Evolutionary conservation across 2,888 invertebrate species (phyloP), one percentile per base, ranked within the genome.

Genomic region (Aplocera efformata): DNA sequence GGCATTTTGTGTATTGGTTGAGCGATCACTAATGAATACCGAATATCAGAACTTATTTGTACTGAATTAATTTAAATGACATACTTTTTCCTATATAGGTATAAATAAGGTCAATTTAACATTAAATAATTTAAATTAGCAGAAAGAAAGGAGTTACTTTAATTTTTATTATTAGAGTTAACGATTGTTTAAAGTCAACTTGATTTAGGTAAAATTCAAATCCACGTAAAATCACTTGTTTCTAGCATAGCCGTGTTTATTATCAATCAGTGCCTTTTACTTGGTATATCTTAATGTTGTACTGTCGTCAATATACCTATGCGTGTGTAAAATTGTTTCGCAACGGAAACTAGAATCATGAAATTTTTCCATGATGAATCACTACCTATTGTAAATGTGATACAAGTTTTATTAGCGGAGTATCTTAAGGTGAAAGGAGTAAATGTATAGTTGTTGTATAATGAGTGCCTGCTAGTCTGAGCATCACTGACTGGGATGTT

Each of bases 401-500:
- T 45, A 45, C 13, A 21, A 26, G 36, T 42, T 48, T 22, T 38
- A 34, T 8, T 41, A 27, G 10, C 36, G 28, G 39, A 40, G 50
- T 41, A 44, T 43, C 45, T 48, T 45, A 35, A 47, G 50, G 44
- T 45, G 53, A 53, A 42, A 32, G 49, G 8, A 30, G 49, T 47
- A 37, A 48, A 28, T 27, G 39, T 44, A 30, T 33, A 37, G 35
- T 39, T 42, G 45, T 50, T 56, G 54, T 58, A 53, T 68, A 63
- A 71, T 66, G 81, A 79, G 82, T 85, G 82, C 72, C 67, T 81
- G 83, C 85, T 86, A 85, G 88, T 88, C 85, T 86, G 80, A 82
- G 84, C 82, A 82, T 85, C 85, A 82, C 84, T 85, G 86, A 79
- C 79, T 83, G 86, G 82, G 70, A 81, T 86, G 88, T 84, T 79